Percentiles rank a stretch among this genome's conserved stretches.
These are phyloP conservation scores for Campylomormyrus tamandua DNA, from an alignment of 2,113 vertebrate species.

Conservation along the genomic window DNA sequence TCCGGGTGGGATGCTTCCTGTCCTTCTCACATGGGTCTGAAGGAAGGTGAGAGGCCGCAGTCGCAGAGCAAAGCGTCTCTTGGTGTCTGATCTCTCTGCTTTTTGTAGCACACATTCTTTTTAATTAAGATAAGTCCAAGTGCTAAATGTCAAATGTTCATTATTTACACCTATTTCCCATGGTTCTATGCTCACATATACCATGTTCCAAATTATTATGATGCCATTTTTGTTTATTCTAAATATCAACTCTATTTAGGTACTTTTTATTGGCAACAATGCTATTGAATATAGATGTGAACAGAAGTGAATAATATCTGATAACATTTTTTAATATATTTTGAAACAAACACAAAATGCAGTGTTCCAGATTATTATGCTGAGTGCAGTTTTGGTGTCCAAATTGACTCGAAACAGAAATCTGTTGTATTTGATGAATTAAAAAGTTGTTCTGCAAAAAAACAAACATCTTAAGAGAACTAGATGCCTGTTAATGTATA, in stretches of 20 bases:
- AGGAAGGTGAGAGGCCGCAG: background rate
- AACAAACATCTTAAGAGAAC: background rate
- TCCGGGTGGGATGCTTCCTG: background rate
- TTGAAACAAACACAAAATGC: background rate
- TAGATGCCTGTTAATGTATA: background rate
- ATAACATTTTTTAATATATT: background rate
- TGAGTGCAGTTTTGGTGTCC: background rate
- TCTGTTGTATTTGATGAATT: background rate
- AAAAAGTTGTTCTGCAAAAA: background rate
- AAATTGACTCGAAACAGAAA: background rate
- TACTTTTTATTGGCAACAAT: background rate
- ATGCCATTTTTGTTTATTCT: background rate
- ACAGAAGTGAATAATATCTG: background rate
- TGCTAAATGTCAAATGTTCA: background rate
- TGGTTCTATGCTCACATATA: background rate
- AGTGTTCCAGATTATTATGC: background rate
- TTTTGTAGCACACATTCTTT: background rate
- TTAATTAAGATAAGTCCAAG: background rate
- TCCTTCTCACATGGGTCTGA: background rate
- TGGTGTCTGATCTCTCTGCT: background rate
- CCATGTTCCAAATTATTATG: background rate
- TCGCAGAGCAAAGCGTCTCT: background rate
- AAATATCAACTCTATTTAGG: background rate
- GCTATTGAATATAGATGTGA: background rate
- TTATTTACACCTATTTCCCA: background rate